Base-by-base conservation (phyloP, 2,888 invertebrate genomes). In the Scaeva pyrastri region DNA sequence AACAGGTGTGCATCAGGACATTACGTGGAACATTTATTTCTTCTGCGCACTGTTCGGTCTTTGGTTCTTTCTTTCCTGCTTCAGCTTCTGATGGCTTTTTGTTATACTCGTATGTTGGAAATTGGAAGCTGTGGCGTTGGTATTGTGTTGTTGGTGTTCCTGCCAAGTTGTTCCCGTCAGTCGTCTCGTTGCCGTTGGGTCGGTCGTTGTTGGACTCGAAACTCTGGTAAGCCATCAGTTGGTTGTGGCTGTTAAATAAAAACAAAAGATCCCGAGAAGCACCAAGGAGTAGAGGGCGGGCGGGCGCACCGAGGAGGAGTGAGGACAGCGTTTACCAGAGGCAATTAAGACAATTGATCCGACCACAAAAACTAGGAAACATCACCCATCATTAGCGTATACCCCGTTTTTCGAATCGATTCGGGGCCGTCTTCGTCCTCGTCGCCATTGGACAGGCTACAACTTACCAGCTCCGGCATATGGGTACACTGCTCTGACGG, bases 261-360 rank as follows among this genome's bases (percentile, higher is more conserved):
- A 70, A 84, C 48, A 68, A 52, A 43, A 58, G 50, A 70, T 14
- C 8, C 48, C 12, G 41, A 36, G 31, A 16, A 71, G n/a, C 21
- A n/a, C n/a, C n/a, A 23, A 71, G 31, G 43, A n/a, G 56, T 43
- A 6, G n/a, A 50, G 12, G 23, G 50, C 31, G 31, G 8, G 7
- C 21, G 23, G 23, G 26, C 45, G n/a, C 31, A n/a, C 43, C n/a
- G 45, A 36, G 64, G 62, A 39, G 16, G 23, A 77, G 76, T 48
- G 86, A 71, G 78, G 73, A 82, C 86, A 86, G 74, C 86, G 77
- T 86, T 86, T 86, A 86, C 86, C 78, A 86, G 77, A 82, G 86
- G 86, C 86, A 86, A 86, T 86, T 86, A 86, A 86, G 86, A 86
- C 86, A 86, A 86, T 86, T 86, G 86, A 86, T 86, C 86, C 86